A percentile compares a stretch with the other conserved stretches of the same genome.
Conservation (phyloP, 1,140 invertebrate genomes). For the Neotoxoptera formosana region DNA sequence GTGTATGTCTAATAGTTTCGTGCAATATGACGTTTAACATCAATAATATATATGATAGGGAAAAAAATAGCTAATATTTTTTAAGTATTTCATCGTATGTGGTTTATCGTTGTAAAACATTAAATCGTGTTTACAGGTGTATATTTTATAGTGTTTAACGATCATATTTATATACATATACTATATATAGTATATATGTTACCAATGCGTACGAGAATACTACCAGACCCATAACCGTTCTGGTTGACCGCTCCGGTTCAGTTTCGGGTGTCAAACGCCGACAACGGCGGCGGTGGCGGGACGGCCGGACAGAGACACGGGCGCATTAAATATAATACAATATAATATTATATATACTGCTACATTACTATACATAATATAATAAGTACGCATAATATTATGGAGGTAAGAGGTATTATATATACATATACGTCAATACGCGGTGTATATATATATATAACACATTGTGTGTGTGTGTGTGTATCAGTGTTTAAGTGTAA, state of each 20-base stretch:
- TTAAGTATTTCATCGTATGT: neutral
- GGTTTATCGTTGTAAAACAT: neutral
- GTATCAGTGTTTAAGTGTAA: conserved; percentile 9
- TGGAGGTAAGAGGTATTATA: neutral
- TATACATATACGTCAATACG: neutral
- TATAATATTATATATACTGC: neutral
- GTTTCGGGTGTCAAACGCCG: conserved; percentile 49
- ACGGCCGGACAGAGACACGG: neutral
- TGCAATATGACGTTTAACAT: neutral
- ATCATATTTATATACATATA: conserved; percentile 7
- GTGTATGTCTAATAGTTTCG: neutral
- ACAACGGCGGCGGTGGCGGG: neutral
- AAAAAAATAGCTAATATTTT: conserved; percentile 2
- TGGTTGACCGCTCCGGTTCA: conserved; percentile 46
- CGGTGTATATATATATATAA: neutral
- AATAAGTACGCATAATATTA: neutral
- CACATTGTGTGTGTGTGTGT: too few relatives aligned
- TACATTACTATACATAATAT: neutral
- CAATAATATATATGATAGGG: neutral
- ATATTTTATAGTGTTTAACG: conserved; percentile 33
- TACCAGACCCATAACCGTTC: conserved; percentile 30
- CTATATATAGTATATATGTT: neutral
- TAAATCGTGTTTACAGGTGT: conserved; percentile 34
- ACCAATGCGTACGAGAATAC: conserved; percentile 5
- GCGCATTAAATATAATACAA: neutral